Percentiles rank a stretch among this genome's conserved stretches.
Evolutionary conservation across 2,113 vertebrate genomes (phyloP).

Genomic region (Cervus canadensis): DNA sequence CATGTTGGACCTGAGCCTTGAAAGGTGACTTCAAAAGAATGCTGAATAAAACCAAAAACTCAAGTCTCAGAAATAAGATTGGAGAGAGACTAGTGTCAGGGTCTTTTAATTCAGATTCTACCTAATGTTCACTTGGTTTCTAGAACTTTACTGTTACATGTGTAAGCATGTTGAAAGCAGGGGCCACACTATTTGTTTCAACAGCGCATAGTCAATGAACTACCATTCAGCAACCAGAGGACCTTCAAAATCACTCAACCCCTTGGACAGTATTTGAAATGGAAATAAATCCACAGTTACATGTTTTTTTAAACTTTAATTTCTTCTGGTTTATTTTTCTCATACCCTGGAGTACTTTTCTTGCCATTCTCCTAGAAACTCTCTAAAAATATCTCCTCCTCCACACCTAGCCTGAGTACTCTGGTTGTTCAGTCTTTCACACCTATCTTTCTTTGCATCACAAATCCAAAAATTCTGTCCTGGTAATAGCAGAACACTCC

Average conservation of each 20-base stretch:
- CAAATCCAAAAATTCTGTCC: not conserved
- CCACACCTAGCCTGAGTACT: not conserved
- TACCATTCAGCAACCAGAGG: not conserved
- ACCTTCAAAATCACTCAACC: not conserved
- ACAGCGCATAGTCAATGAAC: not conserved
- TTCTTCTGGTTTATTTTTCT: not conserved
- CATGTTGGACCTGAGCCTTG: not conserved
- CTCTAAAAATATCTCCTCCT: not conserved
- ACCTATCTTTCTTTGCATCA: not conserved
- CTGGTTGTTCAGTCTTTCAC: not conserved
- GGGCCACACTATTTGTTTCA: not conserved
- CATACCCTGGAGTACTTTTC: not conserved
- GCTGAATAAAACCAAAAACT: not conserved
- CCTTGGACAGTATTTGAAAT: not conserved
- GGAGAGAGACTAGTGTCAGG: not conserved
- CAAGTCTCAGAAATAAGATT: not conserved
- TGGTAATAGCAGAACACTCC: not conserved
- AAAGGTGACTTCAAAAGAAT: not conserved
- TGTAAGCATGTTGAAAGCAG: not conserved
- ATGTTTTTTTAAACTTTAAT: not conserved
- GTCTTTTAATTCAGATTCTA: not conserved
- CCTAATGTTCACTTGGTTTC: not conserved
- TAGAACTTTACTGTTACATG: not conserved
- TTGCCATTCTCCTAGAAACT: not conserved
- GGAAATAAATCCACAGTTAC: not conserved